These are phyloP conservation scores for Phrynosoma platyrhinos DNA, from an alignment of 2,113 vertebrate genomes.

Conservation along the genomic window DNA sequence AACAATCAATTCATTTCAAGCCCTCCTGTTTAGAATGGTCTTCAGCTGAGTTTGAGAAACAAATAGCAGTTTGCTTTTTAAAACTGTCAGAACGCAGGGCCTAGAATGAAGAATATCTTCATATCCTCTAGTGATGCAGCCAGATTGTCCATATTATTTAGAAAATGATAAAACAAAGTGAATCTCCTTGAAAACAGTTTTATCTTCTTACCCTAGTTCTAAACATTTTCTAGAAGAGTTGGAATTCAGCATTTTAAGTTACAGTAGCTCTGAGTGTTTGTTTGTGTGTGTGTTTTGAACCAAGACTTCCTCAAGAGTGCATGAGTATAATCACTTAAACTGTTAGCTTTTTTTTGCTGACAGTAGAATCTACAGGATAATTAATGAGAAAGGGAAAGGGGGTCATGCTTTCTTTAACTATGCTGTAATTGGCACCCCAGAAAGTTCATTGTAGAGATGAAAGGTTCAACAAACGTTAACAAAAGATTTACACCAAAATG, in stretches of 20 bases:
- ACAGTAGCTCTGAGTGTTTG: neutral
- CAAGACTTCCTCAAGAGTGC: neutral
- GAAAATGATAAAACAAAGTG: neutral
- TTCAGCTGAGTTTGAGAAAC: conserved; percentile 16
- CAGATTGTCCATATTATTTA: neutral
- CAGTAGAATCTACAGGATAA: neutral
- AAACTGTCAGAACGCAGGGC: neutral
- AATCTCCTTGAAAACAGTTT: neutral
- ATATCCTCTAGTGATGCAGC: neutral
- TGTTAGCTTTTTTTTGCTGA: neutral
- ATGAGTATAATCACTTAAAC: neutral
- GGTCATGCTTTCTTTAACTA: neutral
- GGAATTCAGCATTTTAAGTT: conserved; percentile 16
- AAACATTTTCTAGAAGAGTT: neutral
- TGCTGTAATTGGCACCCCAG: neutral
- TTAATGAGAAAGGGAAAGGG: conserved; percentile 2
- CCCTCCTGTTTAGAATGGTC: neutral
- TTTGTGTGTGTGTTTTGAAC: neutral
- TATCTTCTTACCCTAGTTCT: neutral
- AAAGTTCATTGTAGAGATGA: neutral
- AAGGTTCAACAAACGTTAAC: neutral
- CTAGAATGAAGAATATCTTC: conserved; percentile 10
- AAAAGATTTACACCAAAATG: neutral
- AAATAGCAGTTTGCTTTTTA: neutral
- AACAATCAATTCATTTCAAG: neutral